Base-by-base conservation (phyloP, 2,888 invertebrate species). In the Drymonia ruficornis region DNA sequence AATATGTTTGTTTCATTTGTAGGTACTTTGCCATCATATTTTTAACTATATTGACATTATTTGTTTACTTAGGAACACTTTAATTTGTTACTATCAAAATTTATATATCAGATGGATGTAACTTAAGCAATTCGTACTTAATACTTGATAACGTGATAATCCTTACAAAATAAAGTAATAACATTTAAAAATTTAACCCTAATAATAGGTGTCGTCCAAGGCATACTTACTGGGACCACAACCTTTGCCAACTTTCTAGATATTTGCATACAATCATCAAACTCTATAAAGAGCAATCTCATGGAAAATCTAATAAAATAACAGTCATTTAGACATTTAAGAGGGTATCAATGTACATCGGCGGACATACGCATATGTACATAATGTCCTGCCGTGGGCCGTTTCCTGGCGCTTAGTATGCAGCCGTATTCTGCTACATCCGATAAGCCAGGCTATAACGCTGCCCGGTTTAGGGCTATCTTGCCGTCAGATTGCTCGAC, bases 361-460 rank as follows among this genome's bases (percentile, higher is more conserved):
- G 51, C 50, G 64, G 66, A 62, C 56, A 53, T 64, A 68, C 63
- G 55, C 55, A 52, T 50, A 53, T 45, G 51, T 52, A 61, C 58
- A 56, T 49, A 57, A 50, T 63, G 70, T 75, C 76, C 78, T 74
- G 72, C 69, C 66, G 51, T 45, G 52, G 46, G 43, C 51, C 53
- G 67, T 64, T 81, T 84, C 83, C 83, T 81, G 77, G 65, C 65
- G 67, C 71, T 81, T 80, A 76, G 74, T 83, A 83, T 82, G 78
- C 81, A 63, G 53, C 61, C 63, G 61, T 69, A 69, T 71, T 65
- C 61, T 47, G 59, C 18, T 55, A 64, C 70, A 72, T 73, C 73
- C 74, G 73, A 74, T 67, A 68, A 59, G 52, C 51, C 43, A 46
- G 48, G 50, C 64, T 51, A 65, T 73, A 64, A 74, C 57, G 55